phyloP scores from a whole-genome alignment of 2,888 invertebrate genomes.

The Coenonympha arcania region DNA sequence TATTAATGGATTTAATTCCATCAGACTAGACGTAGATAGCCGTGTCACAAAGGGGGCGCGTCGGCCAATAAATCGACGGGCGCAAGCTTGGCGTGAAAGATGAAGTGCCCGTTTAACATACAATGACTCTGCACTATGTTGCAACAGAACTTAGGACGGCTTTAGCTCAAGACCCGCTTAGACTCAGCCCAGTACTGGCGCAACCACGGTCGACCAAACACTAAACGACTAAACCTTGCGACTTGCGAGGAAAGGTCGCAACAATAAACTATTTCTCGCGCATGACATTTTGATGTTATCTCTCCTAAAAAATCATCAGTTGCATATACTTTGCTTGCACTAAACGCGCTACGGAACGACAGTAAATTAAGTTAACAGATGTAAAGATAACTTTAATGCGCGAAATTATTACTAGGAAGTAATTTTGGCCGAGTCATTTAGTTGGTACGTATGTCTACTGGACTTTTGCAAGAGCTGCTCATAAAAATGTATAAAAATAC shows the following conservation, averaged over 20 bases:
- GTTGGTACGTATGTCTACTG: conserved; percentile 13
- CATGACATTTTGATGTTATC: conserved; percentile 21
- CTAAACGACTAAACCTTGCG: conserved; percentile 15
- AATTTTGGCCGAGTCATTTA: conserved; percentile 23
- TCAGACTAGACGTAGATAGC: conserved; percentile 34
- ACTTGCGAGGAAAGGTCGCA: conserved; percentile 15
- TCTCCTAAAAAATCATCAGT: conserved; percentile 19
- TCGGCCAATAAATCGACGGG: conserved; percentile 65
- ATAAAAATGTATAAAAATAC: conserved; percentile 12
- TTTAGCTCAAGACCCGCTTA: conserved; percentile 28
- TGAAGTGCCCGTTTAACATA: conserved; percentile 73
- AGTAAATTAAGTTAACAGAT: conserved; percentile 22
- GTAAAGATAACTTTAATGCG: conserved; percentile 23
- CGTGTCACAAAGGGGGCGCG: conserved; percentile 62
- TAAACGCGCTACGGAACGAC: conserved; percentile 20
- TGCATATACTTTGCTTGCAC: conserved; percentile 19
- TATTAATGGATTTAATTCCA: conserved; percentile 29
- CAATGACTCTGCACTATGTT: conserved; percentile 54
- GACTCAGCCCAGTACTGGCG: conserved; percentile 34
- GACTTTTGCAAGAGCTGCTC: conserved; percentile 18
- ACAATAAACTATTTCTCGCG: conserved; percentile 12
- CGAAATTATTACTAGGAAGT: conserved; percentile 28
- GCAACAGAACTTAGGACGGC: conserved; percentile 52
- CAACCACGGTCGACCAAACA: conserved; percentile 30
- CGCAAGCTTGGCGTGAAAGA: conserved; percentile 58